Percentiles rank a stretch among this genome's conserved stretches.
phyloP scores from a whole-genome alignment of 2,888 invertebrate genomes.

The Andrena chrysosceles region DNA sequence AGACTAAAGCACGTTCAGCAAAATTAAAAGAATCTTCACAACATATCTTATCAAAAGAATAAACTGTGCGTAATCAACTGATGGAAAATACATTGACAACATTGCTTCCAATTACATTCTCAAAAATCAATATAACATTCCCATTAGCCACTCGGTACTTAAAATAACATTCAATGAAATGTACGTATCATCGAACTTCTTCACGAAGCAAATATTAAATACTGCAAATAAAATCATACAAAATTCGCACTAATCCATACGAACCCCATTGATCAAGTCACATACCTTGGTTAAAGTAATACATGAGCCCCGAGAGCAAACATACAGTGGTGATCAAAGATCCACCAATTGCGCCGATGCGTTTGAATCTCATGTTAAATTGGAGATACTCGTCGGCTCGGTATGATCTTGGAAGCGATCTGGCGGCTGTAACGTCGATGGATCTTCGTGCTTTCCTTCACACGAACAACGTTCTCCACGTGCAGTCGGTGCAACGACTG shows the following conservation, averaged over 20 bases:
- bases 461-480: conserved; percentile 49
- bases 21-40: no score
- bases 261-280: not conserved
- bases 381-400: not conserved
- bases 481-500: conserved; percentile 63
- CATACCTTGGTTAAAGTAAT: conserved; percentile 82
- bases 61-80: no score
- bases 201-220: not conserved
- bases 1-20: no score
- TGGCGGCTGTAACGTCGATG: not conserved
- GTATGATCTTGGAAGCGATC: conserved; percentile 18
- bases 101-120: no score
- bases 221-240: not conserved
- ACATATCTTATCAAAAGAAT: no score
- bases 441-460: conserved; percentile 29
- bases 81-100: no score
- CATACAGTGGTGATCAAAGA: conserved; percentile 75
- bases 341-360: conserved; percentile 76
- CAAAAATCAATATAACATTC: no score
- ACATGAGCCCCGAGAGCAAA: conserved; percentile 79
- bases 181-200: no score
- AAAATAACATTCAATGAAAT: no score
- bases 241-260: not conserved
- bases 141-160: no score
- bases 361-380: conserved; percentile 77